A percentile compares a stretch with the other conserved stretches of the same genome.
Conservation (phyloP, 2,888 invertebrate species). For the Tetragonula carbonaria region DNA sequence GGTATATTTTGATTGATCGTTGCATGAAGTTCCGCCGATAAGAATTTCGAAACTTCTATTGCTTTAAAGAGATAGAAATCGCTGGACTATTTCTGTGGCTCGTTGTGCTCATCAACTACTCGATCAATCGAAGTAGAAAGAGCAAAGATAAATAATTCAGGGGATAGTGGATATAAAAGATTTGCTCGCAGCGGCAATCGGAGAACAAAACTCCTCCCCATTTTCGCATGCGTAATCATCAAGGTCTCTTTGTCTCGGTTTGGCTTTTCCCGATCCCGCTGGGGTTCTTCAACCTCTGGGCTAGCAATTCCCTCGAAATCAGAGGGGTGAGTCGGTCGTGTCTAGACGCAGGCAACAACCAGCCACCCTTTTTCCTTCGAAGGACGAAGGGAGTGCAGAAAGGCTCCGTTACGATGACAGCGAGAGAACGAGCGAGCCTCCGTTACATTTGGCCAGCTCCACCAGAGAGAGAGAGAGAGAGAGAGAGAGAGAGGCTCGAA, state of each 20-base stretch:
- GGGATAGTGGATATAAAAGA: not conserved
- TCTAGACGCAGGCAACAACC: slow-evolving; percentile 70
- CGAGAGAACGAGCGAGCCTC: slow-evolving; percentile 1
- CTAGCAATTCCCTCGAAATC: slow-evolving; percentile 63
- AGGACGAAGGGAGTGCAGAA: slow-evolving; percentile 61
- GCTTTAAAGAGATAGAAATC: no score
- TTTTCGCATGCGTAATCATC: slow-evolving; percentile 45
- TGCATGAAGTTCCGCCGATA: no score
- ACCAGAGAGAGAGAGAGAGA: not conserved
- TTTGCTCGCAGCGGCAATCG: slow-evolving; percentile 37
- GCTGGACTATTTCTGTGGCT: no score
- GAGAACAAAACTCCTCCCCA: slow-evolving; percentile 12
- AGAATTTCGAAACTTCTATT: no score
- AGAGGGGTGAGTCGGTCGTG: slow-evolving; percentile 63
- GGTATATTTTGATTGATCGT: no score
- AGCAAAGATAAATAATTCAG: not conserved
- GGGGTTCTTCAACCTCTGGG: slow-evolving; percentile 65
- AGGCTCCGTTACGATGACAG: slow-evolving; percentile 50
- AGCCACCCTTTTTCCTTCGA: slow-evolving; percentile 65
- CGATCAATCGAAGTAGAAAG: not conserved
- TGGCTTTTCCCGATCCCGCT: slow-evolving; percentile 27
- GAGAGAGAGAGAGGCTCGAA: no score
- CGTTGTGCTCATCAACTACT: no score
- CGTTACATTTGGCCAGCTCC: not conserved
- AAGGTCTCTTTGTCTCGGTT: slow-evolving; percentile 37